Evolutionary conservation across 2,888 invertebrate species (phyloP).

Genomic region (Chloromyia formosa): DNA sequence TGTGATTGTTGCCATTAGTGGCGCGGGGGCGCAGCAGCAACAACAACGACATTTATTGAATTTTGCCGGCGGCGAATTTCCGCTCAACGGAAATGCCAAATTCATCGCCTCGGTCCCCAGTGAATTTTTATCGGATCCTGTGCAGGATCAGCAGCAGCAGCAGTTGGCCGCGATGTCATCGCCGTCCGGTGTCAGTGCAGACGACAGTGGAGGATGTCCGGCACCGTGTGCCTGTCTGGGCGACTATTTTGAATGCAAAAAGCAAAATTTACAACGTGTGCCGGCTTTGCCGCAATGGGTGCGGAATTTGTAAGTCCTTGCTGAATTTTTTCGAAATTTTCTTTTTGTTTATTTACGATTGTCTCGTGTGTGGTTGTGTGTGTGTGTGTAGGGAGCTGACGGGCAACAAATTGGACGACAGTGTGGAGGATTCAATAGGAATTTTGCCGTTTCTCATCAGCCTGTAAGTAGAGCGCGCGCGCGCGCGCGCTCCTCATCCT

Average conservation of each 20-base stretch:
- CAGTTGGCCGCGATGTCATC: too few species aligned
- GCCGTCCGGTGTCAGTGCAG: too few species aligned
- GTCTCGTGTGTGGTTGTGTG: slow-evolving; percentile 44
- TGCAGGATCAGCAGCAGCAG: too few species aligned
- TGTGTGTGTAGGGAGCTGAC: slow-evolving; percentile 69
- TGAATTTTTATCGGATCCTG: too few species aligned
- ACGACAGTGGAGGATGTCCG: slow-evolving; percentile 65
- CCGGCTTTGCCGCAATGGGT: slow-evolving; percentile 82
- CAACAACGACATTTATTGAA: too few species aligned
- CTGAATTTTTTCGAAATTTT: too few species aligned
- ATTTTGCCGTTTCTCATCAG: slow-evolving; percentile 65
- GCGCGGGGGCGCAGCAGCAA: too few species aligned
- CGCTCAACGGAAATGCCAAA: too few species aligned
- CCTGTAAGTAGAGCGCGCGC: slow-evolving; percentile 65
- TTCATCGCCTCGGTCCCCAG: too few species aligned
- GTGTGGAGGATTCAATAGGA: slow-evolving; percentile 64
- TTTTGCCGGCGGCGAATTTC: too few species aligned
- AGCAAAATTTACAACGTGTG: slow-evolving; percentile 73
- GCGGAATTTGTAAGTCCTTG: slow-evolving; percentile 72
- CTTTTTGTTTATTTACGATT: slow-evolving; percentile 33
- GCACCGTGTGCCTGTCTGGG: slow-evolving; percentile 76
- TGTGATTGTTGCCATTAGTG: too few species aligned
- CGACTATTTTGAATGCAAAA: slow-evolving; percentile 79
- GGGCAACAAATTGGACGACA: slow-evolving; percentile 67
- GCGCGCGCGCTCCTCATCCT: neutral